A percentile compares a stretch with the other conserved stretches of the same genome.
phyloP scores from a whole-genome alignment of 2,888 invertebrate genomes.

The Mimas tiliae region DNA sequence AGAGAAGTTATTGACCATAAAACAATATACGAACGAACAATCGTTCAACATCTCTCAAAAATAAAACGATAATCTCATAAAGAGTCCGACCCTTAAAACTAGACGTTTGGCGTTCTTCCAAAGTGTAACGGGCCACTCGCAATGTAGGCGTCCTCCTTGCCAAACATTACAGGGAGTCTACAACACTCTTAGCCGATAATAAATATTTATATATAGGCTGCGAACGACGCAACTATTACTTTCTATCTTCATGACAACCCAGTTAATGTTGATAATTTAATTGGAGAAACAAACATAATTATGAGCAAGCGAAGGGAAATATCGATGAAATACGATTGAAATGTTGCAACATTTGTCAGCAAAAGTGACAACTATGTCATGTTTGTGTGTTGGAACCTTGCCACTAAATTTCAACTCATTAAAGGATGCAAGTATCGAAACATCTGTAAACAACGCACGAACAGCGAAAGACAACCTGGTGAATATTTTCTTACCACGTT shows the following conservation, averaged over 20 bases:
- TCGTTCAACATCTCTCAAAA: constrained; percentile 7
- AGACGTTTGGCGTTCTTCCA: constrained; percentile 35
- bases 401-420: constrained; percentile 38
- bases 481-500: constrained; percentile 60
- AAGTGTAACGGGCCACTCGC: constrained; percentile 34
- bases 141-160: constrained; percentile 34
- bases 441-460: constrained; percentile 11
- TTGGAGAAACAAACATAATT: neutral
- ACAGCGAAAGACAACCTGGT: constrained; percentile 13
- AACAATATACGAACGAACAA: neutral
- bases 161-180: constrained; percentile 46
- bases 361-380: constrained; percentile 39
- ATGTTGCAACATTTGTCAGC: neutral
- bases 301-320: neutral
- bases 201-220: constrained; percentile 52
- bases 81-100: constrained; percentile 33
- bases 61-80: constrained; percentile 16
- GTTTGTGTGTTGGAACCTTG: constrained; percentile 43
- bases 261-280: constrained; percentile 26
- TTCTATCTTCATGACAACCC: constrained; percentile 40
- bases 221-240: constrained; percentile 35
- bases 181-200: constrained; percentile 44
- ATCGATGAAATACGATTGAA: neutral
- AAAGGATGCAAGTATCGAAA: constrained; percentile 34
- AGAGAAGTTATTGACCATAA: neutral